A percentile compares a stretch with the other conserved stretches of the same genome.
phyloP scores from a whole-genome alignment of 2,113 vertebrate species.

The Papio anubis region DNA sequence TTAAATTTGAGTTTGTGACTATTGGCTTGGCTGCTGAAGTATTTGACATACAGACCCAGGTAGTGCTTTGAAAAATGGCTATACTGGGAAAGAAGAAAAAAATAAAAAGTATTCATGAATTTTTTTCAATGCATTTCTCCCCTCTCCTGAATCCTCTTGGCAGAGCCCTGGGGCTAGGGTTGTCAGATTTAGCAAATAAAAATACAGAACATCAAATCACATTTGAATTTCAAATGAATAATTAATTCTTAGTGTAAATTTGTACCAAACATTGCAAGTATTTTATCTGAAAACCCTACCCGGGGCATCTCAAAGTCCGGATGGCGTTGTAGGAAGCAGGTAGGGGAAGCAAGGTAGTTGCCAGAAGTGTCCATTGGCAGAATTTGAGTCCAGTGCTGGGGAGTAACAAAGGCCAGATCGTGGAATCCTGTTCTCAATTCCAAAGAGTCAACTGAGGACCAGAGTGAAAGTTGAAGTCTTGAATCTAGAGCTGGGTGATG shows the following conservation, averaged over 20 bases:
- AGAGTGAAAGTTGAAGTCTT: not conserved
- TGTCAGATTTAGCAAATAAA: constrained; percentile 8
- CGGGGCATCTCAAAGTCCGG: not conserved
- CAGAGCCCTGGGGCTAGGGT: not conserved
- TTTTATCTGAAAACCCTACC: not conserved
- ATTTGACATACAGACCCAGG: not conserved
- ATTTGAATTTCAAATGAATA: not conserved
- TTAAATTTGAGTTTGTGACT: not conserved
- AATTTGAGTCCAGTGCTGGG: not conserved
- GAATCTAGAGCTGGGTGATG: not conserved
- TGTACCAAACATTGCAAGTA: not conserved
- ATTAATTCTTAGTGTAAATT: not conserved
- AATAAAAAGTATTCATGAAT: not conserved
- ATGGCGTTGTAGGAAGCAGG: not conserved
- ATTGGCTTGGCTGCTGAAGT: not conserved
- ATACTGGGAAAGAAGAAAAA: not conserved
- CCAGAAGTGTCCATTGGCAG: not conserved
- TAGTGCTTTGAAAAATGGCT: constrained; percentile 10
- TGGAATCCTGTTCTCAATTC: not conserved
- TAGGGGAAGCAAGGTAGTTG: not conserved
- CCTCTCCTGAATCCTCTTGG: not conserved
- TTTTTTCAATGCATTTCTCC: not conserved
- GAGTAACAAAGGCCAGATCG: not conserved
- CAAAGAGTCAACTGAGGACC: not conserved
- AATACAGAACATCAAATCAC: not conserved